Percentiles rank a stretch among this genome's conserved stretches.
Evolutionary conservation across 2,797 vertebrate genomes (phyloP).

Genomic region (Pygocentrus nattereri): DNA sequence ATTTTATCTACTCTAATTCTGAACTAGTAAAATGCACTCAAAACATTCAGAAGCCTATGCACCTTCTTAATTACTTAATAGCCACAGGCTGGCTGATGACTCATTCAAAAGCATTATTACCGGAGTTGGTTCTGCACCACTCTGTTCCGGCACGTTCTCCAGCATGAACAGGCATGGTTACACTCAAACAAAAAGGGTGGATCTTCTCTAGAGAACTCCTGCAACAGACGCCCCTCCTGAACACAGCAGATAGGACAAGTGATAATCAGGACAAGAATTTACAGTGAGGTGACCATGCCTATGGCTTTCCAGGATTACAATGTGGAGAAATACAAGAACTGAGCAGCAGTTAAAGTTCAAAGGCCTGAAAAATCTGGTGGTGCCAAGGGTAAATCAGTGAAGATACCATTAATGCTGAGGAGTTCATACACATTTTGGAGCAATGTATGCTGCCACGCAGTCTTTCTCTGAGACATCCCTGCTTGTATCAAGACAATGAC

Average conservation of each 20-base stretch:
- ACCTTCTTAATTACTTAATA: background rate
- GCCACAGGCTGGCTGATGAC: background rate
- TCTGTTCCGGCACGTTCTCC: slow-evolving; percentile 93
- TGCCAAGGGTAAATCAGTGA: no score
- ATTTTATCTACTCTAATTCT: background rate
- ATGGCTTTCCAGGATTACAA: background rate
- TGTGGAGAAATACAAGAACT: background rate
- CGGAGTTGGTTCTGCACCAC: slow-evolving; percentile 95
- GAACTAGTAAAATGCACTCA: background rate
- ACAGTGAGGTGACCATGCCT: background rate
- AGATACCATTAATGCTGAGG: no score
- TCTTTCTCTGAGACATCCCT: no score
- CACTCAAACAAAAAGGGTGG: slow-evolving; percentile 95
- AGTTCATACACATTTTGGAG: no score
- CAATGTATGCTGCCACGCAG: no score
- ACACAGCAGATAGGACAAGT: background rate
- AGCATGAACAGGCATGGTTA: slow-evolving; percentile 96
- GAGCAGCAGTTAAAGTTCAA: no score
- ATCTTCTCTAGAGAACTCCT: slow-evolving; percentile 92
- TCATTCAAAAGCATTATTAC: slow-evolving; percentile 67
- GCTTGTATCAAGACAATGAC: no score
- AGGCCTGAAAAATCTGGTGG: no score
- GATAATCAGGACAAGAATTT: background rate
- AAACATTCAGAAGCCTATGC: background rate
- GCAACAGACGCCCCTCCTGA: slow-evolving; percentile 90